Evolutionary conservation across 1,140 invertebrate species (phyloP), one percentile per base, ranked within the genome.

Genomic region (Conopomorpha cramerella): DNA sequence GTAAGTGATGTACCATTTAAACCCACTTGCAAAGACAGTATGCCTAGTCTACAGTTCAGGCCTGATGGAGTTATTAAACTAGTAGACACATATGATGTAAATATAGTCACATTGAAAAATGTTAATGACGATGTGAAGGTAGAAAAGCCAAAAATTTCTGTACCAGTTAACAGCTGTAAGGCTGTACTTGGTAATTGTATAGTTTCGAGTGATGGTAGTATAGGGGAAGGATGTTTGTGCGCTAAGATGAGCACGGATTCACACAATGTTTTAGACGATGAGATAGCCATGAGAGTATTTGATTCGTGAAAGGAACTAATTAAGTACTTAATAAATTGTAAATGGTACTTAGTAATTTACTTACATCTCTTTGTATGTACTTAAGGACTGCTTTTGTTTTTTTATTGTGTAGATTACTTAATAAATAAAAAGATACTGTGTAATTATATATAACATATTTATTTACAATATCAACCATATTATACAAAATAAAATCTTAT

Each of bases 361-460:
- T 15, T 13, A 3, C 12, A 8, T 33, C 25, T 8, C n/a, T n/a
- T n/a, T n/a, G n/a, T n/a, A n/a, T n/a, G n/a, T n/a, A n/a, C n/a
- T n/a, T n/a, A n/a, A n/a, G n/a, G n/a, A n/a, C n/a, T n/a, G n/a
- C 16, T 41, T 27, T 41, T 19, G 27, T 36, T 25, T 35, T 15
- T 36, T 4, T 41, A 8, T 29, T 31, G 26, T 29, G n/a, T 38
- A 19, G n/a, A 14, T 1, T 27, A 34, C 30, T 26, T 42, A 39
- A 47, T 7, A 36, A 28, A 28, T 36, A 49, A 53, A 60, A 49
- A 51, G 67, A 63, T 70, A 65, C 55, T 62, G 62, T 58, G 62
- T 55, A 59, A 68, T 72, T 72, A 76, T 76, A 72, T 72, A 76
- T 67, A 76, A 72, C 64, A 55, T 71, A 72, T 62, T 62, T 72